A percentile compares a stretch with the other conserved stretches of the same genome.
These are phyloP conservation scores for Daboia siamensis DNA, from an alignment of 2,113 vertebrate genomes.

Conservation along the genomic window DNA sequence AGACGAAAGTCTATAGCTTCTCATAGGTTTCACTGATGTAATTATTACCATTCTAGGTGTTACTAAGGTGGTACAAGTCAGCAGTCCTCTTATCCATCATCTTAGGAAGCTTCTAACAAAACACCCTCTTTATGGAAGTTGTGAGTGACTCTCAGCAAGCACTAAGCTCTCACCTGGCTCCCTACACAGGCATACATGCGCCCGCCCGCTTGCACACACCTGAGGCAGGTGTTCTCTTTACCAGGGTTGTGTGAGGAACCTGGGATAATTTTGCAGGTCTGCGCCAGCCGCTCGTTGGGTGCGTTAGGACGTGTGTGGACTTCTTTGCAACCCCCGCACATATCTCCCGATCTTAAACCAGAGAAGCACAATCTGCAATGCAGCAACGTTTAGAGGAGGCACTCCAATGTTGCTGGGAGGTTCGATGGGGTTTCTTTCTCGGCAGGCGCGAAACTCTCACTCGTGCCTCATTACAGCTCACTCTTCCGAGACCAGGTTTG, in stretches of 20 bases:
- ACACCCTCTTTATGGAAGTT: not conserved
- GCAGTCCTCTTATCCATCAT: not conserved
- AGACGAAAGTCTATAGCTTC: not conserved
- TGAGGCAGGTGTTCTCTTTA: not conserved
- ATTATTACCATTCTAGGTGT: not conserved
- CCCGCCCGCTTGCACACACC: not conserved
- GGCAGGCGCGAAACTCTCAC: not conserved
- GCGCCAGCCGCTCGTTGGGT: not conserved
- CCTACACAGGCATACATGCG: not conserved
- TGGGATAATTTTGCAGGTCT: not conserved
- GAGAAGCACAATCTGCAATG: not conserved
- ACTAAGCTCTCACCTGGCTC: not conserved
- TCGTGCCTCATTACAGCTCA: not conserved
- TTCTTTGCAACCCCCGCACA: not conserved
- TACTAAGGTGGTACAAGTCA: not conserved
- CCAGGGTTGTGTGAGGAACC: not conserved
- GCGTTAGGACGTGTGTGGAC: not conserved
- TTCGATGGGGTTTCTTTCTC: not conserved
- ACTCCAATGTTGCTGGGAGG: not conserved
- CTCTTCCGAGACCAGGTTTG: not conserved
- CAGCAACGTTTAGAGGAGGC: not conserved
- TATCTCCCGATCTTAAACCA: not conserved
- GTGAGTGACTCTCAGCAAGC: not conserved
- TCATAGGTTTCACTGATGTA: not conserved
- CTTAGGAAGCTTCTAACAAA: not conserved